phyloP scores from a whole-genome alignment of 2,888 invertebrate genomes.

The Protonemura montana region DNA sequence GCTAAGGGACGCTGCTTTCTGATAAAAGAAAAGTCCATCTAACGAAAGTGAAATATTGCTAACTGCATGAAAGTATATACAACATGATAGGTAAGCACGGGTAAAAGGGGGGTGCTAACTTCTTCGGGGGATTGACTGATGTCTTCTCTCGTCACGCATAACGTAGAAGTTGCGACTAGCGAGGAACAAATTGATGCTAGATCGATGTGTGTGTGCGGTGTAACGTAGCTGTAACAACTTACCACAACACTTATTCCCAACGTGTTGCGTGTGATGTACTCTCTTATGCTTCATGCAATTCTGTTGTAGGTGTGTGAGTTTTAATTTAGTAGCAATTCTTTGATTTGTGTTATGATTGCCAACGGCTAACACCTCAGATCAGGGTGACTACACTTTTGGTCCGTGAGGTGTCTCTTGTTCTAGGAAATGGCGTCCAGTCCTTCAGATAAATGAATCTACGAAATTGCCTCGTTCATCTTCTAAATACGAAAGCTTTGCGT shows the following conservation, averaged over 20 bases:
- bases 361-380: not conserved
- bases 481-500: slow-evolving; percentile 18
- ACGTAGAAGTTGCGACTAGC: not conserved
- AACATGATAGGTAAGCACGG: not conserved
- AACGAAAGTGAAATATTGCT: not conserved
- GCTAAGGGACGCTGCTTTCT: not conserved
- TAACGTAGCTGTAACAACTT: not conserved
- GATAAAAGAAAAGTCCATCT: not conserved
- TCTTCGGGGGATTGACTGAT: not conserved
- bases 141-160: not conserved
- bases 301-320: too few relatives aligned
- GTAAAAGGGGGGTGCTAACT: not conserved
- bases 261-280: not conserved
- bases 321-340: too few relatives aligned
- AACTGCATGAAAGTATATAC: not conserved
- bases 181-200: not conserved
- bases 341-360: not conserved
- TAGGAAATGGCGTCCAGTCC: not conserved
- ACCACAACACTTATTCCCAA: not conserved
- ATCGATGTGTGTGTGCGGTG: not conserved
- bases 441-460: slow-evolving; percentile 27
- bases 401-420: not conserved
- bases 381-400: not conserved
- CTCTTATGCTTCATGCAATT: not conserved
- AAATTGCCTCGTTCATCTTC: slow-evolving; percentile 22